A percentile compares a stretch with the other conserved stretches of the same genome.
Conservation (phyloP, 2,113 vertebrate species). For the Halcyon malimbica region DNA sequence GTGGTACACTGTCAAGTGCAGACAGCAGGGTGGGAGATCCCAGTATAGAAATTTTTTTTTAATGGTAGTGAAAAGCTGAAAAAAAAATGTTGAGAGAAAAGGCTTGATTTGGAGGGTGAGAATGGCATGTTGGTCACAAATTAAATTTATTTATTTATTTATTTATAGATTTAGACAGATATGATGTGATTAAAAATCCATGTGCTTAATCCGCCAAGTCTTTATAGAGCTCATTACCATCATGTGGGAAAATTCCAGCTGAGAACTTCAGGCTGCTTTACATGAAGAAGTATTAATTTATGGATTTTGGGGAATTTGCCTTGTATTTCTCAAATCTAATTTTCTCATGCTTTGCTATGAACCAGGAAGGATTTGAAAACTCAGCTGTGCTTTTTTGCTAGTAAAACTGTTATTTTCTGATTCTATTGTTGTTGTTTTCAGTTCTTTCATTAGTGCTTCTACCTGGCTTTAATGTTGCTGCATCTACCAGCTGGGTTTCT, state of each 20-base stretch:
- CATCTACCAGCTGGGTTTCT: neutral
- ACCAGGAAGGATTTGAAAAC: neutral
- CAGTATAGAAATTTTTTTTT: neutral
- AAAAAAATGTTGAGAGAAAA: neutral
- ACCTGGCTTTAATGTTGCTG: neutral
- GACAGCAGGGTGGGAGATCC: constrained; percentile 26
- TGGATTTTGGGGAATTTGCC: neutral
- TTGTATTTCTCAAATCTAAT: neutral
- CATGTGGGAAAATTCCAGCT: neutral
- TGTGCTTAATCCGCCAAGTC: neutral
- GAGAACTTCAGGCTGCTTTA: neutral
- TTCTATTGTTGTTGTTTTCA: neutral
- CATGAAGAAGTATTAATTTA: neutral
- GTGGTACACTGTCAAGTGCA: constrained; percentile 34
- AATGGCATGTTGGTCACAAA: neutral
- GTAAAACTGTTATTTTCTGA: neutral
- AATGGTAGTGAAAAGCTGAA: neutral
- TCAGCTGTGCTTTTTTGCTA: neutral
- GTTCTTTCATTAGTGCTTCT: neutral
- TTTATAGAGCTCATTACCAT: neutral
- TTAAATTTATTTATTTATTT: neutral
- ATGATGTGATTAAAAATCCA: neutral
- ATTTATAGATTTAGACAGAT: neutral
- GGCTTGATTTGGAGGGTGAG: neutral
- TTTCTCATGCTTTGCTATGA: neutral